Conservation (phyloP, 1,140 invertebrate genomes). For the Sycophaga agraensis region DNA sequence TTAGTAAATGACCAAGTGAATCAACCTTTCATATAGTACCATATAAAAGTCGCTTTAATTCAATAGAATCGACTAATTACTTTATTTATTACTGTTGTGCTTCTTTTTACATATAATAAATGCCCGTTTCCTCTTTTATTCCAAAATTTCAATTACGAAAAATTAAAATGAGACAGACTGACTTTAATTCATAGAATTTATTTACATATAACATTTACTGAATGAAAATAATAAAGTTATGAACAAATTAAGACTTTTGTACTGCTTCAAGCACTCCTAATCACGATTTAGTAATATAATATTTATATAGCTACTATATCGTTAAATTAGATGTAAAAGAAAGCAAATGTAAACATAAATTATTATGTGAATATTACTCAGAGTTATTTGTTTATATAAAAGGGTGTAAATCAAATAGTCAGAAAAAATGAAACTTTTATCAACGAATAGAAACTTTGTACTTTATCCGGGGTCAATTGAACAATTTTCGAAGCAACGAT, state of each 20-base stretch:
- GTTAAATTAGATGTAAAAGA: not conserved
- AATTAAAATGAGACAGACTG: conserved; percentile 20
- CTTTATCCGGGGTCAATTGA: conserved; percentile 15
- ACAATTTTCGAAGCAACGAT: conserved; percentile 10
- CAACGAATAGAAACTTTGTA: conserved; percentile 16
- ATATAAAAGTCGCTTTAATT: too few species aligned
- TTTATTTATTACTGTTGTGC: not conserved
- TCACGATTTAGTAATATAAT: conserved; percentile 14
- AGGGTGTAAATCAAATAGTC: not conserved
- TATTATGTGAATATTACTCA: not conserved
- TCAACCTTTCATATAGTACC: too few species aligned
- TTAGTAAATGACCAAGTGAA: too few species aligned
- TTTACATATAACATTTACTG: conserved; percentile 13
- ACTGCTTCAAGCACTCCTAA: conserved; percentile 8
- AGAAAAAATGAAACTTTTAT: conserved; percentile 1
- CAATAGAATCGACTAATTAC: not conserved
- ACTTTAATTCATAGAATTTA: conserved; percentile 27
- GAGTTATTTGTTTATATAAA: conserved; percentile 6
- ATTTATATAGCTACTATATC: not conserved
- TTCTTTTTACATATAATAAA: conserved; percentile 15
- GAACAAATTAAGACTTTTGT: conserved; percentile 15
- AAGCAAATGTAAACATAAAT: not conserved
- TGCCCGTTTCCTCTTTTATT: conserved; percentile 6
- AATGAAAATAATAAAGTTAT: conserved; percentile 2
- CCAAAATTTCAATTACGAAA: conserved; percentile 10